Conservation (phyloP, 1,140 invertebrate genomes). For the Brachionus manjavacas region DNA sequence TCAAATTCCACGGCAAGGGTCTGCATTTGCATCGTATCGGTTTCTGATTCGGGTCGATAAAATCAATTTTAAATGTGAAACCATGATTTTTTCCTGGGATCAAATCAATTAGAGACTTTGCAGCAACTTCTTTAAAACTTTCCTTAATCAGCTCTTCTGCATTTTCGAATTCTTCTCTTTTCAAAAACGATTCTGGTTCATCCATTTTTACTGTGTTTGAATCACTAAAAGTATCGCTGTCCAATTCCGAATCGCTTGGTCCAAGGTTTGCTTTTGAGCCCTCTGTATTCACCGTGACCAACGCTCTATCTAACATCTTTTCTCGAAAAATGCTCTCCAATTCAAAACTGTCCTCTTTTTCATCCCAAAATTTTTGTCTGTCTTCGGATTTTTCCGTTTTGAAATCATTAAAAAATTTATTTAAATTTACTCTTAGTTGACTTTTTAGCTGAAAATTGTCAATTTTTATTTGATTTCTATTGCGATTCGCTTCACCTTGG, state of each 20-base stretch:
- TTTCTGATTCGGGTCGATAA: neutral
- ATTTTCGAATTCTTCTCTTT: neutral
- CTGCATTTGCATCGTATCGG: neutral
- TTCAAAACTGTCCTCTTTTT: neutral
- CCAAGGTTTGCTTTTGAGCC: neutral
- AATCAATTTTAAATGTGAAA: conserved; percentile 7
- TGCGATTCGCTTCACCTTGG: neutral
- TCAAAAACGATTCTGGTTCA: neutral
- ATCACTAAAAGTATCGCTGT: neutral
- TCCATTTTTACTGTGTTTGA: neutral
- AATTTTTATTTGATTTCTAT: neutral
- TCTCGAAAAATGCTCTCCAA: neutral
- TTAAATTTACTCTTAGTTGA: neutral
- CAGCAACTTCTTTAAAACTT: neutral
- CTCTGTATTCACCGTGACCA: neutral
- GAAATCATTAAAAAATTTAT: no score
- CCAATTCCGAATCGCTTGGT: neutral
- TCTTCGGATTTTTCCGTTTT: neutral
- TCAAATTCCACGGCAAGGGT: neutral
- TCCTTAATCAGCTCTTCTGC: neutral
- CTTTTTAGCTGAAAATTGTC: neutral
- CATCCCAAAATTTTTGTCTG: neutral
- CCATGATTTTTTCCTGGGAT: neutral
- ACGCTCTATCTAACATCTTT: neutral
- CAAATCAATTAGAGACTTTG: neutral